A percentile compares a stretch with the other conserved stretches of the same genome.
phyloP scores from a whole-genome alignment of 2,113 vertebrate species.

The Propithecus coquereli region DNA sequence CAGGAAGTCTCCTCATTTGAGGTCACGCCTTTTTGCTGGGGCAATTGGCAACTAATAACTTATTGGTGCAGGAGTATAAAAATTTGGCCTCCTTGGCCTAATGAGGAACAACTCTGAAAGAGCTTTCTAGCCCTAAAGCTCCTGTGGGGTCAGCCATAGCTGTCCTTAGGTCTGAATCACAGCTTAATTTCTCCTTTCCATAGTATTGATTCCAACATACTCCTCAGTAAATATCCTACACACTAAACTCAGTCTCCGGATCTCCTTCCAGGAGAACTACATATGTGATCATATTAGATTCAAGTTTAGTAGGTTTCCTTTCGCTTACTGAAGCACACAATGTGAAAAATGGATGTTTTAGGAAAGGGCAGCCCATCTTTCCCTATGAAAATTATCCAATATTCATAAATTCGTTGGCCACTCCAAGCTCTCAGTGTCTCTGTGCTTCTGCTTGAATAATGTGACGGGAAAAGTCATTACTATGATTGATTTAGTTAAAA shows the following conservation, averaged over 20 bases:
- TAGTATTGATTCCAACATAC: neutral
- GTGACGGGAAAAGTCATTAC: neutral
- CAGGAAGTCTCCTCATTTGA: neutral
- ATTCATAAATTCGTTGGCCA: neutral
- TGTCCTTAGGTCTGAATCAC: neutral
- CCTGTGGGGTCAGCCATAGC: fast-evolving
- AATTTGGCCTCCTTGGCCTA: neutral
- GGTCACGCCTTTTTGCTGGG: neutral
- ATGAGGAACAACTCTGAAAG: neutral
- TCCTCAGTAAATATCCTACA: neutral
- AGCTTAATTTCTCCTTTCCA: neutral
- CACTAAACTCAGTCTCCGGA: neutral
- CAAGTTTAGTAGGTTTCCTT: neutral
- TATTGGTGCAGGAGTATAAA: neutral
- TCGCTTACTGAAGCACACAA: neutral
- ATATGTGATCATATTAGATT: neutral
- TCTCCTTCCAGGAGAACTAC: neutral
- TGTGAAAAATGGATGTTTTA: neutral
- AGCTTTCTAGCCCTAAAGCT: neutral
- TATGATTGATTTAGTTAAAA: neutral
- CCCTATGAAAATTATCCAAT: neutral
- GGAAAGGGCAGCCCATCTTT: neutral
- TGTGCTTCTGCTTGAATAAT: neutral
- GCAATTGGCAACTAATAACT: neutral
- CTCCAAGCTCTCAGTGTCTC: neutral